phyloP scores from a whole-genome alignment of 2,888 invertebrate genomes.

The Alsophila aescularia region DNA sequence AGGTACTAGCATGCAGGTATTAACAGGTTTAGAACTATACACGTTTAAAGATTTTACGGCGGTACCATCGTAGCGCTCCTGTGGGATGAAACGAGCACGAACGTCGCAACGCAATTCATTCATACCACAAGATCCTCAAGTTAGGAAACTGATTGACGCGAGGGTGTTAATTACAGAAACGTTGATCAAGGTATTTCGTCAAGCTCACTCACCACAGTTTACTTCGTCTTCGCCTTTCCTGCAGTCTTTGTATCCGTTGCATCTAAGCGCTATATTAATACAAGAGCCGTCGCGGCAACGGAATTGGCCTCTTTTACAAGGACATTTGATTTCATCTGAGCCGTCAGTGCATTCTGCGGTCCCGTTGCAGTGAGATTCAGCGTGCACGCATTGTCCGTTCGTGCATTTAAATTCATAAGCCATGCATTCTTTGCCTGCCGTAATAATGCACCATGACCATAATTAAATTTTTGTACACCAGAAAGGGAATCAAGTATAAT shows the following conservation, averaged over 20 bases:
- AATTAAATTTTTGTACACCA: slow-evolving; percentile 40
- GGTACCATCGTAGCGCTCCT: background rate
- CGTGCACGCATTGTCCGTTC: slow-evolving; percentile 85
- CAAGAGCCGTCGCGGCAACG: slow-evolving; percentile 87
- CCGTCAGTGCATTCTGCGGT: slow-evolving; percentile 79
- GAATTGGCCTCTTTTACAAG: slow-evolving; percentile 79
- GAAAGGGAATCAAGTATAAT: slow-evolving; percentile 35
- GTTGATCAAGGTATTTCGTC: background rate
- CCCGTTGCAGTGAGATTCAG: slow-evolving; percentile 81
- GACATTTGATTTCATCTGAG: slow-evolving; percentile 73
- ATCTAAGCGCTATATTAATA: slow-evolving; percentile 85
- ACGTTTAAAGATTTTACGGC: background rate
- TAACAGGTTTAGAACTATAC: no score
- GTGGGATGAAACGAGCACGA: background rate
- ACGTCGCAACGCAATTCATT: background rate
- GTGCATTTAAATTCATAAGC: slow-evolving; percentile 86
- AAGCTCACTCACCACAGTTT: slow-evolving; percentile 72
- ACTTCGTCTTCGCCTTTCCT: slow-evolving; percentile 85
- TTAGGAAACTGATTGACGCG: background rate
- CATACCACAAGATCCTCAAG: background rate
- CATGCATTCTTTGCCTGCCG: slow-evolving; percentile 80
- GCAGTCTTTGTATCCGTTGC: slow-evolving; percentile 86
- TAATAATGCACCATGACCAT: slow-evolving; percentile 73
- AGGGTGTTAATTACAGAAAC: slow-evolving; percentile 36
- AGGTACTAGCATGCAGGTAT: no score